Conservation (phyloP, 2,888 invertebrate species). For the Agrochola lota region DNA sequence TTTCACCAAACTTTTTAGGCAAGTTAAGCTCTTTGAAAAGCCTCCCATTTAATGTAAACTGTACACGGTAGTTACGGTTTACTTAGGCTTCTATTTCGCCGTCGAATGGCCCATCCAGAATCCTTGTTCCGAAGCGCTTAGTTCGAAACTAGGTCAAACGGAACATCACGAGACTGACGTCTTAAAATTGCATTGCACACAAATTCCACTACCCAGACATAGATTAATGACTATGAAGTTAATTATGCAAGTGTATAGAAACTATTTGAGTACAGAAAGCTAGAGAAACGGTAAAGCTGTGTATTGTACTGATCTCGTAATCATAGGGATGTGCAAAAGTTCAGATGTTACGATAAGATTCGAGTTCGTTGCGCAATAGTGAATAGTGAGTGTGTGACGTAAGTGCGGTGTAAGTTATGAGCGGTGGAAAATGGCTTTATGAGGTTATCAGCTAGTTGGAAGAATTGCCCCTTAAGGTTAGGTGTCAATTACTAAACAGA, state of each 20-base stretch:
- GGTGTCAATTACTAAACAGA: not conserved
- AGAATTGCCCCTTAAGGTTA: not conserved
- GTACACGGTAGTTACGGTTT: conserved; percentile 34
- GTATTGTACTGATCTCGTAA: conserved; percentile 61
- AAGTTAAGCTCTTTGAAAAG: conserved; percentile 38
- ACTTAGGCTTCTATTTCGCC: conserved; percentile 46
- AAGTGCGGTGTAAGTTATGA: conserved; percentile 50
- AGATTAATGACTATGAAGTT: conserved; percentile 66
- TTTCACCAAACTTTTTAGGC: conserved; percentile 31
- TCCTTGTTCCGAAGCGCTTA: conserved; percentile 54
- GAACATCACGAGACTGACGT: conserved; percentile 47
- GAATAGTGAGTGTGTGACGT: conserved; percentile 56
- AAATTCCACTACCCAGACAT: conserved; percentile 60
- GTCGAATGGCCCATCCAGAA: conserved; percentile 43
- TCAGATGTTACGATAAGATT: conserved; percentile 82
- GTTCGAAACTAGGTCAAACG: conserved; percentile 59
- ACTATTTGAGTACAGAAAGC: conserved; percentile 51
- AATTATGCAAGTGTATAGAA: conserved; percentile 65
- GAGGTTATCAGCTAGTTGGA: not conserved
- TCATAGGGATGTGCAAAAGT: conserved; percentile 77
- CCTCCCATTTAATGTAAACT: conserved; percentile 33
- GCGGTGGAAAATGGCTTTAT: conserved; percentile 4
- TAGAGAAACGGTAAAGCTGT: conserved; percentile 52
- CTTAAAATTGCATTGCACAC: conserved; percentile 66
- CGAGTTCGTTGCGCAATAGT: conserved; percentile 75